A percentile compares a stretch with the other conserved stretches of the same genome.
Conservation (phyloP, 2,888 invertebrate species). For the Leptopterna dolabrata region DNA sequence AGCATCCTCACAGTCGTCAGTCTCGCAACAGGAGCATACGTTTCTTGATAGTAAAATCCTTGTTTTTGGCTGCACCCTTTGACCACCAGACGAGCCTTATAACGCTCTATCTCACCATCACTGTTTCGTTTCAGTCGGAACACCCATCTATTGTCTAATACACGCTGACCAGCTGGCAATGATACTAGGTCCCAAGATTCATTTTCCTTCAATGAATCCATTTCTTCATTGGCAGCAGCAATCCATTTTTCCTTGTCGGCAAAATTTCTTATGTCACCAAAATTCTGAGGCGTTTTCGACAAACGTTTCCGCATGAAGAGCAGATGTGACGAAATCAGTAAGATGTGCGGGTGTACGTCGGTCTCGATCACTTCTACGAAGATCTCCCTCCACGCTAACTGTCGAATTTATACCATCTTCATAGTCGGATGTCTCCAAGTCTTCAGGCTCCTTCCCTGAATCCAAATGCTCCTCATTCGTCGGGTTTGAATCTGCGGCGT, state of each 20-base stretch:
- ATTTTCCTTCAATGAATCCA: constrained; percentile 10
- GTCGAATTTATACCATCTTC: not conserved
- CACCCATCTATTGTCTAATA: not conserved
- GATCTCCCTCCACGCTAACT: not conserved
- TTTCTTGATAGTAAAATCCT: constrained; percentile 1
- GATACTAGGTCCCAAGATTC: not conserved
- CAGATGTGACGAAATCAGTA: constrained; percentile 57
- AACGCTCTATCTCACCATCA: no score
- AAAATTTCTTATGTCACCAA: not conserved
- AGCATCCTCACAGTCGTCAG: not conserved
- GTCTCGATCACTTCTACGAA: not conserved
- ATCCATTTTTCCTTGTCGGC: constrained; percentile 12
- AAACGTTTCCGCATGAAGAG: constrained; percentile 2
- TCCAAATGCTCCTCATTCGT: no score
- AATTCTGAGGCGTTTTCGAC: not conserved
- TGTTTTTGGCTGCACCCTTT: constrained; percentile 13
- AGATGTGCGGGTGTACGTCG: not conserved
- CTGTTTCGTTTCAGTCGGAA: not conserved
- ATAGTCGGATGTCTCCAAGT: not conserved
- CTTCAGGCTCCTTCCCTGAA: no score
- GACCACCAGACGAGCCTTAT: constrained; percentile 32
- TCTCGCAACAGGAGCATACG: not conserved
- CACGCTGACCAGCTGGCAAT: constrained; percentile 9
- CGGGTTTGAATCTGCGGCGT: not conserved
- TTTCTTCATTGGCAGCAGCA: not conserved